Percentiles rank a stretch among this genome's conserved stretches.
Evolutionary conservation across 2,113 vertebrate genomes (phyloP).

Genomic region (Paradoxurus hermaphroditus): DNA sequence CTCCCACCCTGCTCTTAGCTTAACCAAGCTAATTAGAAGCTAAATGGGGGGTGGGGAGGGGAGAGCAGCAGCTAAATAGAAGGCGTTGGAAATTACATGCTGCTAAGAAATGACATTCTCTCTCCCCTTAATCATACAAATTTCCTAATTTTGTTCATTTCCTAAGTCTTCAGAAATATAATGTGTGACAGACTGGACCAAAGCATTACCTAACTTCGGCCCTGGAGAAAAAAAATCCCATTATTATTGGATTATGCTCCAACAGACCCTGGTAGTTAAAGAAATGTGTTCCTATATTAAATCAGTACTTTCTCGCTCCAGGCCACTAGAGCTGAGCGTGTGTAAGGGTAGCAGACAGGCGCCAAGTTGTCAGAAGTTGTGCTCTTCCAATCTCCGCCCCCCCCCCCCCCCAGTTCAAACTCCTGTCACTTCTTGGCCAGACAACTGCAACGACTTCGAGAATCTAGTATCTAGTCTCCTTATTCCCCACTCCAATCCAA

Average conservation of each 20-base stretch:
- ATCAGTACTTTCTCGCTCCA: conserved; percentile 48
- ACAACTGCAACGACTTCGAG: neutral
- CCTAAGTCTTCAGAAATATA: conserved; percentile 31
- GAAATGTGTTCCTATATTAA: conserved; percentile 60
- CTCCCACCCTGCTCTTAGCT: neutral
- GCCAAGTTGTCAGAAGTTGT: neutral
- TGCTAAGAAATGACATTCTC: conserved; percentile 3
- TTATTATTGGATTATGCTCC: conserved; percentile 71
- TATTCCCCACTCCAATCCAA: conserved; percentile 4
- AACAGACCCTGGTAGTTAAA: conserved; percentile 67
- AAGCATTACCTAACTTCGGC: conserved; percentile 15
- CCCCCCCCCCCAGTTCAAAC: neutral
- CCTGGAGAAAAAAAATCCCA: neutral
- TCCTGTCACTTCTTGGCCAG: neutral
- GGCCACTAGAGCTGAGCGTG: neutral
- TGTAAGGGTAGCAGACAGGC: neutral
- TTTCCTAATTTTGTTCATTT: conserved; percentile 49
- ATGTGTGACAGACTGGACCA: conserved; percentile 61
- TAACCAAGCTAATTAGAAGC: conserved; percentile 35
- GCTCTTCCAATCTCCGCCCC: neutral
- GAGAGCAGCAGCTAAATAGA: conserved; percentile 27
- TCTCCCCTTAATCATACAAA: neutral
- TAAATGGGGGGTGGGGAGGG: neutral
- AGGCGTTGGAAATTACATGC: neutral
- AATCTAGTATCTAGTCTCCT: neutral